Conservation (phyloP, 2,797 vertebrate species). For the Vireo griseus region DNA sequence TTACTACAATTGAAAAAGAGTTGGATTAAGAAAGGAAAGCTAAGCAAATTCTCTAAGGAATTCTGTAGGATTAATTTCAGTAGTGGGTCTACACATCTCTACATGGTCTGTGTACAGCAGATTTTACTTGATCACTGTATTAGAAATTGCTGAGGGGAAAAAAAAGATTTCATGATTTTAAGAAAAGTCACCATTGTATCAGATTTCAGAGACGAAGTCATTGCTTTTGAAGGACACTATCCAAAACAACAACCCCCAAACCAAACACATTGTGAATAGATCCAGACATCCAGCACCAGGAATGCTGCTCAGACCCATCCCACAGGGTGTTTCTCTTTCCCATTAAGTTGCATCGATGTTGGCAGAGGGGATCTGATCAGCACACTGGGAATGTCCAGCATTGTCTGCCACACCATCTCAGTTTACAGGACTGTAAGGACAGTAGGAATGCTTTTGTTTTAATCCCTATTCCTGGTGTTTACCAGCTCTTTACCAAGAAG, state of each 20-base stretch:
- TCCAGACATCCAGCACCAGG: background rate
- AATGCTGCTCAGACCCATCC: background rate
- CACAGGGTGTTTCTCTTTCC: background rate
- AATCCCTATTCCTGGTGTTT: background rate
- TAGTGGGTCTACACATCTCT: background rate
- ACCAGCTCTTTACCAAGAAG: background rate
- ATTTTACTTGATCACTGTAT: background rate
- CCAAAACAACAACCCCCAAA: background rate
- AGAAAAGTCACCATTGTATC: background rate
- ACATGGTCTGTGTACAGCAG: background rate
- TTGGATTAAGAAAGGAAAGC: background rate
- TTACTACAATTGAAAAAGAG: background rate
- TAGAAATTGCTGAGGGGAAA: background rate
- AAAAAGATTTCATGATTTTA: background rate
- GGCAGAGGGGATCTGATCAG: background rate
- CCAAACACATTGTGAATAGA: background rate
- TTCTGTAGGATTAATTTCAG: background rate
- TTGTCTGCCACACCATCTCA: background rate
- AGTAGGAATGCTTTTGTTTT: background rate
- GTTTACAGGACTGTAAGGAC: background rate
- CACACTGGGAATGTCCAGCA: background rate
- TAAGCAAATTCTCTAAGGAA: background rate
- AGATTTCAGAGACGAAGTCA: background rate
- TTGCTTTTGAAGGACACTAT: background rate
- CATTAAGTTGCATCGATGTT: fast-evolving